Percentiles rank a stretch among this genome's conserved stretches.
Conservation (phyloP, 2,113 vertebrate genomes). For the Sinocyclocheilus maitianheensis region DNA sequence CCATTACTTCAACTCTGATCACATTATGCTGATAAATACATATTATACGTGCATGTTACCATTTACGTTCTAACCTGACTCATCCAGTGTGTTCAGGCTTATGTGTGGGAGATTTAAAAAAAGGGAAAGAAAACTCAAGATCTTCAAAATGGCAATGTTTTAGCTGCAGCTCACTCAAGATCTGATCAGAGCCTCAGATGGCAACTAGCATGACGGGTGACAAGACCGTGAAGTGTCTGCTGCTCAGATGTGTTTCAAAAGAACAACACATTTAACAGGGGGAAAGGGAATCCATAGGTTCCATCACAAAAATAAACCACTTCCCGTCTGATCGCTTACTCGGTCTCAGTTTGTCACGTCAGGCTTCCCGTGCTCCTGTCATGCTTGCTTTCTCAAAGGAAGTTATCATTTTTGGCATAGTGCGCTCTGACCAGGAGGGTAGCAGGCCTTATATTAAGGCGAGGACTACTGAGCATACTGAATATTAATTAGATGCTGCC, state of each 20-base stretch:
- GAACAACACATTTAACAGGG: neutral
- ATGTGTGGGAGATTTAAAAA: constrained; percentile 35
- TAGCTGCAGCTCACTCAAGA: constrained; percentile 18
- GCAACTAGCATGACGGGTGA: constrained; percentile 27
- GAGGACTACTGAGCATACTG: neutral
- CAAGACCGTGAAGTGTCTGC: constrained; percentile 24
- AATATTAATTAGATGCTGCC: neutral
- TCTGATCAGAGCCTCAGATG: constrained; percentile 23
- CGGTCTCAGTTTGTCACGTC: neutral
- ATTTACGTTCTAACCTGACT: constrained; percentile 32
- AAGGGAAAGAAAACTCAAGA: neutral
- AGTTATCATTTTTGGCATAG: neutral
- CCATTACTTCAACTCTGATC: constrained; percentile 28
- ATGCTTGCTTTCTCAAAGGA: neutral
- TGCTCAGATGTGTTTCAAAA: neutral
- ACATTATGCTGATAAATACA: constrained; percentile 35
- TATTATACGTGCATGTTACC: constrained; percentile 4
- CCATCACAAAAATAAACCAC: neutral
- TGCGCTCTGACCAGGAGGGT: neutral
- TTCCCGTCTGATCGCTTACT: constrained; percentile 7
- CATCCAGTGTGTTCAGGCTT: constrained; percentile 45
- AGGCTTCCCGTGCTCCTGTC: neutral
- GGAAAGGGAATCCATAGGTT: constrained; percentile 18
- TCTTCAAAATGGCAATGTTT: constrained; percentile 36
- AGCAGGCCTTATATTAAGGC: neutral